phyloP scores from a whole-genome alignment of 2,113 vertebrate species.

The Corythaixoides concolor region DNA sequence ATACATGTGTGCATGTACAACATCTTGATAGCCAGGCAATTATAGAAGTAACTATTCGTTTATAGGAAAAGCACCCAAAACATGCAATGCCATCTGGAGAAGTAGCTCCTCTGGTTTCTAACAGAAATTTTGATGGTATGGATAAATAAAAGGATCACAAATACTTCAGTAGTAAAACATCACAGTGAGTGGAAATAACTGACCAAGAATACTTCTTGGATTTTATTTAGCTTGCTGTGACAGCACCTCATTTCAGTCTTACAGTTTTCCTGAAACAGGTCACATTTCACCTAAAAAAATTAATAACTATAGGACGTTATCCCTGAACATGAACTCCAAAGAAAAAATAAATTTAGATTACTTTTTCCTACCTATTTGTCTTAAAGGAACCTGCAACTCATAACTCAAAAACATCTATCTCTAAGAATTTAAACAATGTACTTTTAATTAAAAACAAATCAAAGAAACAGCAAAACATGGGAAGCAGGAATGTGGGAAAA shows the following conservation, averaged over 20 bases:
- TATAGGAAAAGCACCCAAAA: background rate
- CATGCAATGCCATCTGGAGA: background rate
- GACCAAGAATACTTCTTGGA: background rate
- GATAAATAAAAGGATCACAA: background rate
- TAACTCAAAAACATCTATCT: background rate
- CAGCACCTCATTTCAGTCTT: background rate
- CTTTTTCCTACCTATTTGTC: background rate
- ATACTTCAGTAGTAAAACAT: background rate
- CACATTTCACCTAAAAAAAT: background rate
- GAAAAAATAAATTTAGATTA: background rate
- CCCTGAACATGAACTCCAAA: background rate
- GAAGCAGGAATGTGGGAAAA: background rate
- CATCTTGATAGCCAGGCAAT: background rate
- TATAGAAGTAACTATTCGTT: background rate
- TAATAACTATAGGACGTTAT: background rate
- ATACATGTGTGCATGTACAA: background rate
- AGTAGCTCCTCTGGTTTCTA: background rate
- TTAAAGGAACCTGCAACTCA: background rate
- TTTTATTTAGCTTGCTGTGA: background rate
- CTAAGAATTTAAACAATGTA: background rate
- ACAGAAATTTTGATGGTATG: background rate
- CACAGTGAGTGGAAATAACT: background rate
- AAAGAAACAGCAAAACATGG: background rate
- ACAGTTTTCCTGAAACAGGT: background rate
- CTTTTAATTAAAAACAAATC: background rate